Conservation (phyloP, 2,888 invertebrate species). For the Cephus nigrinus region DNA sequence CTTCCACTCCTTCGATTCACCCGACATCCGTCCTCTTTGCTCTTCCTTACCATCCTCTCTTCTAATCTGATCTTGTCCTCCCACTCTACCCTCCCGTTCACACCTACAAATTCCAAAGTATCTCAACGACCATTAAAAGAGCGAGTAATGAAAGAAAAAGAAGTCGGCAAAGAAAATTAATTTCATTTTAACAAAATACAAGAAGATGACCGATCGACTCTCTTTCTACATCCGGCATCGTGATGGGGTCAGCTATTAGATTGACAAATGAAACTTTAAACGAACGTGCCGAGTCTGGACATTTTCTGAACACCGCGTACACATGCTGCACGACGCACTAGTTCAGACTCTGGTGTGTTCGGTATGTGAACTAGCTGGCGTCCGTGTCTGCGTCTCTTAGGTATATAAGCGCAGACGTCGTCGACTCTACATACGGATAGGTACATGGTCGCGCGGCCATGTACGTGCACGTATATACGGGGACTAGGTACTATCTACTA, state of each 20-base stretch:
- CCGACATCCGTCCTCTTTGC: slow-evolving; percentile 1
- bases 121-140: not conserved
- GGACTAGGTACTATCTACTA: slow-evolving; percentile 54
- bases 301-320: slow-evolving; percentile 35
- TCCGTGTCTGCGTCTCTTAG: not conserved
- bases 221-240: not conserved
- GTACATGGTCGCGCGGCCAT: not conserved
- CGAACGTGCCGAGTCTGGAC: slow-evolving; percentile 27
- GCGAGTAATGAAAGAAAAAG: not conserved
- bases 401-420: not conserved
- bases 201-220: not conserved
- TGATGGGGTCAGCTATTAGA: slow-evolving; percentile 29
- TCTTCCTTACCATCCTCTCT: slow-evolving; percentile 6
- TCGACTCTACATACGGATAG: not conserved
- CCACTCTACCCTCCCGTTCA: slow-evolving; percentile 10
- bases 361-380: not conserved
- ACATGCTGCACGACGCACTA: slow-evolving; percentile 8
- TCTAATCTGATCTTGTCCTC: slow-evolving; percentile 11
- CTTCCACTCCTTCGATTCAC: slow-evolving; percentile 19
- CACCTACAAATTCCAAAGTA: not conserved
- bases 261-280: slow-evolving; percentile 39
- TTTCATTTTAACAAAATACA: not conserved
- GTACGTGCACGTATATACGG: not conserved
- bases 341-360: not conserved
- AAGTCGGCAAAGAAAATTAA: not conserved